These are phyloP conservation scores for Paratrypauchen microcephalus DNA, from an alignment of 2,797 vertebrate species.

Conservation along the genomic window DNA sequence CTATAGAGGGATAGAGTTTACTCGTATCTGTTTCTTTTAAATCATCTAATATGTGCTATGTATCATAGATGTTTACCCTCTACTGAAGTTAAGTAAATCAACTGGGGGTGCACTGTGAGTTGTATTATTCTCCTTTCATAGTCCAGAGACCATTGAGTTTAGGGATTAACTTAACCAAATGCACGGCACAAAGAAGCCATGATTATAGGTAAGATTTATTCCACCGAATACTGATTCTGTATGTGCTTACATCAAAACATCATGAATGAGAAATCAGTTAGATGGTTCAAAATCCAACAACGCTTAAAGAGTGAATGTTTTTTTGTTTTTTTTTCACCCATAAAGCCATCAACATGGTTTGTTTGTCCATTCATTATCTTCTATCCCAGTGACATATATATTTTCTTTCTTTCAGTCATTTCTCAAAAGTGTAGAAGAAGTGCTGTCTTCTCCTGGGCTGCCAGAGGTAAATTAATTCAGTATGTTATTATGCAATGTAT, in stretches of 20 bases:
- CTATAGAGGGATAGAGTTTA: too few relatives aligned
- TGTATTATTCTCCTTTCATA: not conserved
- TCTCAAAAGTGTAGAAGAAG: conserved; percentile 84
- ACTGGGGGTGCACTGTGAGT: too few relatives aligned
- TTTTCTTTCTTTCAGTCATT: conserved; percentile 78
- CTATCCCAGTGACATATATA: conserved; percentile 16
- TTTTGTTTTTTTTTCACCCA: not conserved
- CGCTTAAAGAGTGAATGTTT: not conserved
- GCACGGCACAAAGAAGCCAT: not conserved
- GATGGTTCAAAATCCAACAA: not conserved
- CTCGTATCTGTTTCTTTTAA: too few relatives aligned
- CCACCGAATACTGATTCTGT: not conserved
- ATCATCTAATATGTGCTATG: too few relatives aligned
- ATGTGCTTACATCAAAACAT: not conserved
- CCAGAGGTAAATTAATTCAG: conserved; percentile 69
- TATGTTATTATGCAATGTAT: conserved; percentile 39
- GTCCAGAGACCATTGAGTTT: not conserved
- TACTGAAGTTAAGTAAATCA: too few relatives aligned
- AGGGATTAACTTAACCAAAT: not conserved
- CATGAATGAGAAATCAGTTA: too few relatives aligned
- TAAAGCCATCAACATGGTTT: conserved; percentile 25
- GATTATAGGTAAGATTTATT: not conserved
- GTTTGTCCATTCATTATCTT: conserved; percentile 7
- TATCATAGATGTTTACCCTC: too few relatives aligned
- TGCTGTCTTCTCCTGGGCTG: conserved; percentile 76